Percentiles rank a stretch among this genome's conserved stretches.
Evolutionary conservation across 2,113 vertebrate species (phyloP).

Genomic region (Todiramphus saurophagus): DNA sequence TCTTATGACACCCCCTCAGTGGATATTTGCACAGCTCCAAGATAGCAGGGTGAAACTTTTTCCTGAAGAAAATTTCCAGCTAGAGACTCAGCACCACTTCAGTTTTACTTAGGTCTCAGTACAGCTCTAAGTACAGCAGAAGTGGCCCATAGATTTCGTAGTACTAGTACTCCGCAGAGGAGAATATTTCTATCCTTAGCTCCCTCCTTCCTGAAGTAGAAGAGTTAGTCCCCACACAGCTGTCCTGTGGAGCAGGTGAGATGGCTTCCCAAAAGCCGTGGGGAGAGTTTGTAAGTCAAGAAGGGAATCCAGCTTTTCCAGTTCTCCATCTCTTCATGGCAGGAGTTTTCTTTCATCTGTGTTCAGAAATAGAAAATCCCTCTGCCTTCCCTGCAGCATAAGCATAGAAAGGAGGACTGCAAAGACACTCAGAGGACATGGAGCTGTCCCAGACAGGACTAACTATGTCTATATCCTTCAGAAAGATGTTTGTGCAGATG

Average conservation of each 20-base stretch:
- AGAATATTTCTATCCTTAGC: not conserved
- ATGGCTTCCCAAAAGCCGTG: not conserved
- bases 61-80: conserved; percentile 53
- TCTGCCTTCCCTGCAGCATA: not conserved
- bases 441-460: not conserved
- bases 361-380: not conserved
- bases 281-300: not conserved
- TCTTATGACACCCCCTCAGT: conserved; percentile 59
- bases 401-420: not conserved
- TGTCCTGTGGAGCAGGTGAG: not conserved
- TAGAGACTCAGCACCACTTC: conserved; percentile 40
- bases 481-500: not conserved
- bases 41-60: conserved; percentile 50
- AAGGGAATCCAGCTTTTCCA: not conserved
- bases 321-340: not conserved
- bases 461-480: not conserved
- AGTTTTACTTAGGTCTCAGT: conserved; percentile 32
- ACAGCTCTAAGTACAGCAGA: not conserved
- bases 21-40: conserved; percentile 55
- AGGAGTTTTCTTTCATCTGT: not conserved
- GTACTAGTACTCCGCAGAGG: not conserved
- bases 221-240: not conserved
- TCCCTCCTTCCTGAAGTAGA: not conserved
- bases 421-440: not conserved
- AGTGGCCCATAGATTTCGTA: not conserved